Conservation (phyloP, 2,113 vertebrate species). For the Nibea coibor region DNA sequence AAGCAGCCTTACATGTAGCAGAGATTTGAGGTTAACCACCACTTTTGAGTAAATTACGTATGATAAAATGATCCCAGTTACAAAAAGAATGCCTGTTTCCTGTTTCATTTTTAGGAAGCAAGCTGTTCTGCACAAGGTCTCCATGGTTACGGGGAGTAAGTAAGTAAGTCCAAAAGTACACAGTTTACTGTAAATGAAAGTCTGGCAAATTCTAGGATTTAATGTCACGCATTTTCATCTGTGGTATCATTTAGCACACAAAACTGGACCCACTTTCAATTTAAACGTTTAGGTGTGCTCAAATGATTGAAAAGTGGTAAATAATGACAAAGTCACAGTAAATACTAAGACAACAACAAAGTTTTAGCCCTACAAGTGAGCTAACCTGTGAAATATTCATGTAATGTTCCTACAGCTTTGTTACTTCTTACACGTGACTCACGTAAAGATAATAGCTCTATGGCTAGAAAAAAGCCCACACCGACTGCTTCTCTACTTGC, state of each 20-base stretch:
- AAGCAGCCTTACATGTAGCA: not conserved
- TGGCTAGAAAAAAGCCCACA: not conserved
- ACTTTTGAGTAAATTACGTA: not conserved
- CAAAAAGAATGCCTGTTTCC: not conserved
- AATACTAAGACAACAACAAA: not conserved
- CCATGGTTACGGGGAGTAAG: constrained; percentile 11
- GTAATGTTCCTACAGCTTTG: not conserved
- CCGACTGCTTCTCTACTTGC: not conserved
- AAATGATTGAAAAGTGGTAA: not conserved
- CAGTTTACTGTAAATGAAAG: constrained; percentile 10
- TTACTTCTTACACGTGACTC: not conserved
- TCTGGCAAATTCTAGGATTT: not conserved
- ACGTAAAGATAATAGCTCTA: not conserved
- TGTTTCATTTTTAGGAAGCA: not conserved
- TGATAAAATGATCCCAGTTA: not conserved
- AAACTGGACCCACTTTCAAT: not conserved
- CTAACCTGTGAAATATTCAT: not conserved
- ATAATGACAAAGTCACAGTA: not conserved
- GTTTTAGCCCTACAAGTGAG: not conserved
- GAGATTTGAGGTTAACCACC: not conserved
- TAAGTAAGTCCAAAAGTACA: constrained; percentile 2
- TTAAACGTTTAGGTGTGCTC: not conserved
- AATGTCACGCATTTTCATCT: not conserved
- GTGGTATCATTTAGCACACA: constrained; percentile 1
- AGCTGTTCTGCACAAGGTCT: not conserved